Percentiles rank a stretch among this genome's conserved stretches.
These are phyloP conservation scores for Drosophila birchii DNA, from an alignment of 2,888 invertebrate genomes.

Conservation along the genomic window DNA sequence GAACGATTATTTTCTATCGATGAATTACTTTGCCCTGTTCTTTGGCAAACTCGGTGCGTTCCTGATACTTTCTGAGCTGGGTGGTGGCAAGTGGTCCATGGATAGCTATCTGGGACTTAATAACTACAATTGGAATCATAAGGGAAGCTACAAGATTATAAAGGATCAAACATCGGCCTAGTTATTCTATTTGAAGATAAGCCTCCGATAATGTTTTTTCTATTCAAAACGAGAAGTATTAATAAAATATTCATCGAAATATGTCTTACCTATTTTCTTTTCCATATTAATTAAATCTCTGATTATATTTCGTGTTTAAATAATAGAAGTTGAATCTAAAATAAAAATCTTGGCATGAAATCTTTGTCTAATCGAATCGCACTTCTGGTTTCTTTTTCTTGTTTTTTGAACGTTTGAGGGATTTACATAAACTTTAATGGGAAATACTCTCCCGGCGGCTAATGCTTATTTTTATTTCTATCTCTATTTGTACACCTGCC, in stretches of 20 bases:
- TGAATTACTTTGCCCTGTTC: constrained; percentile 21
- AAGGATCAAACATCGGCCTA: constrained; percentile 8
- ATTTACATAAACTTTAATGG: constrained; percentile 54
- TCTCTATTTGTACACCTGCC: constrained; percentile 59
- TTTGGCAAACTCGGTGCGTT: constrained; percentile 40
- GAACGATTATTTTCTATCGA: constrained; percentile 43
- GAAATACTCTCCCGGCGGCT: constrained; percentile 14
- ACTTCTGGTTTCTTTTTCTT: constrained; percentile 5
- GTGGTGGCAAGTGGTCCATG: constrained; percentile 56
- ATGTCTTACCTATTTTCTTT: too few relatives aligned
- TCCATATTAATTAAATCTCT: background rate
- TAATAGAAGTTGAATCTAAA: background rate
- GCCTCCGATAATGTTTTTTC: too few relatives aligned
- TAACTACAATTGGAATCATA: constrained; percentile 2
- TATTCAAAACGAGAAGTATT: too few relatives aligned
- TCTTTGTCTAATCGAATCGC: constrained; percentile 49
- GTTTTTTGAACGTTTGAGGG: constrained; percentile 5
- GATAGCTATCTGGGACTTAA: constrained; percentile 18
- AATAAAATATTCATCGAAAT: too few relatives aligned
- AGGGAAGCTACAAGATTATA: constrained; percentile 6
- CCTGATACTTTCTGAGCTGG: constrained; percentile 45
- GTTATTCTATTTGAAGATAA: too few relatives aligned
- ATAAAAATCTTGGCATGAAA: constrained; percentile 12
- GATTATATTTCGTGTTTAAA: too few relatives aligned
- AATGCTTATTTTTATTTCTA: constrained; percentile 49